Conservation (phyloP, 1,140 invertebrate species). For the Meloidogyne chitwoodi region DNA sequence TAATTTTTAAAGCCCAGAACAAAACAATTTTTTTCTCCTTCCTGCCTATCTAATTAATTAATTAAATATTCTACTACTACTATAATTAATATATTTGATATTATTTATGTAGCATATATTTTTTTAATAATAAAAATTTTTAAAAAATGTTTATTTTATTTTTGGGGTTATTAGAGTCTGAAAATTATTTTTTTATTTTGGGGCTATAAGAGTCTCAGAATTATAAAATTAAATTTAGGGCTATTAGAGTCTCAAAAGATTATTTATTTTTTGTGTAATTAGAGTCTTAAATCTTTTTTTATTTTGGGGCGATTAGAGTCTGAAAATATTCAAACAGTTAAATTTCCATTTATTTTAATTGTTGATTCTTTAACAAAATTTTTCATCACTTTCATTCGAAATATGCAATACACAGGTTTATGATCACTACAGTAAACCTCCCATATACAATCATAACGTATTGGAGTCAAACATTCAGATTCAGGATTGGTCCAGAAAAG, state of each 20-base stretch:
- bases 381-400: slow-evolving; percentile 9
- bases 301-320: too few species aligned
- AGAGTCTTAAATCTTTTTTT: neutral
- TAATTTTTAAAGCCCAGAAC: too few species aligned
- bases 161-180: neutral
- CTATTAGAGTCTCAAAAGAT: neutral
- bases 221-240: neutral
- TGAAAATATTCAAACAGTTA: too few species aligned
- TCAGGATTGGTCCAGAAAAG: slow-evolving; percentile 26
- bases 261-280: neutral
- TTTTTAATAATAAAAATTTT: too few species aligned
- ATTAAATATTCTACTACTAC: neutral
- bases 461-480: slow-evolving; percentile 6
- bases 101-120: neutral
- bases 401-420: slow-evolving; percentile 27
- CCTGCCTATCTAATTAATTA: neutral
- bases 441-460: slow-evolving; percentile 44
- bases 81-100: neutral
- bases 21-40: neutral
- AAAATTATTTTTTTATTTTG: too few species aligned
- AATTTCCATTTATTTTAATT: neutral
- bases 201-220: neutral
- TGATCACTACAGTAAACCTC: slow-evolving; percentile 35
- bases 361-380: neutral
- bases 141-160: neutral